phyloP scores from a whole-genome alignment of 2,888 invertebrate species.

The Tenthredo scrophulariae region DNA sequence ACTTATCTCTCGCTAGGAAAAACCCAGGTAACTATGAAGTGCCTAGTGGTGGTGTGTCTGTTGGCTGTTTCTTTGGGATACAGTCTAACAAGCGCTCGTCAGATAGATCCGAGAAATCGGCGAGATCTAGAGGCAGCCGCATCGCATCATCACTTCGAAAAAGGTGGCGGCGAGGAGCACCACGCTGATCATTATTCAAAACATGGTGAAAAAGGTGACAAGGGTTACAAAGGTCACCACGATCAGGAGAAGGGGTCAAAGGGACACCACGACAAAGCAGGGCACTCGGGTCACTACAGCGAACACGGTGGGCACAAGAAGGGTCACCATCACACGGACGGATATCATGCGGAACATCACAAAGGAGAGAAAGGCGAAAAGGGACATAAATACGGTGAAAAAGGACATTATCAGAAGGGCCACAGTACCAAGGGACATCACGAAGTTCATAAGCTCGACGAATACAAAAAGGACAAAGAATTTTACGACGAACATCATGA shows the following conservation, averaged over 20 bases:
- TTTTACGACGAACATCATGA: conserved; percentile 91
- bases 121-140: conserved; percentile 80
- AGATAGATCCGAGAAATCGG: conserved; percentile 73
- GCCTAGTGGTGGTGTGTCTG: conserved; percentile 54
- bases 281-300: conserved; percentile 81
- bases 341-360: conserved; percentile 82
- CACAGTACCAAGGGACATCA: conserved; percentile 91
- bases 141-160: conserved; percentile 76
- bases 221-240: conserved; percentile 84
- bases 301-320: conserved; percentile 82
- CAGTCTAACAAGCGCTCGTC: conserved; percentile 68
- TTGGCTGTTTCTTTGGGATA: conserved; percentile 41
- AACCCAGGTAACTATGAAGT: conserved; percentile 51
- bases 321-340: conserved; percentile 81
- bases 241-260: conserved; percentile 83
- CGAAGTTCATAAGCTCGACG: conserved; percentile 89
- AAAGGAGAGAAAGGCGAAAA: conserved; percentile 83
- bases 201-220: conserved; percentile 84
- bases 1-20: conserved; percentile 51
- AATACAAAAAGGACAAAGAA: conserved; percentile 90
- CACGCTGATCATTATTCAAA: conserved; percentile 82
- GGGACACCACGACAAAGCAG: conserved; percentile 85
- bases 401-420: conserved; percentile 88
- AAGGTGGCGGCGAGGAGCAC: conserved; percentile 84
- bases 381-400: conserved; percentile 82